Evolutionary conservation across 2,797 vertebrate species (phyloP), one percentile per base, ranked within the genome.

Genomic region (Threskiornis aethiopicus): DNA sequence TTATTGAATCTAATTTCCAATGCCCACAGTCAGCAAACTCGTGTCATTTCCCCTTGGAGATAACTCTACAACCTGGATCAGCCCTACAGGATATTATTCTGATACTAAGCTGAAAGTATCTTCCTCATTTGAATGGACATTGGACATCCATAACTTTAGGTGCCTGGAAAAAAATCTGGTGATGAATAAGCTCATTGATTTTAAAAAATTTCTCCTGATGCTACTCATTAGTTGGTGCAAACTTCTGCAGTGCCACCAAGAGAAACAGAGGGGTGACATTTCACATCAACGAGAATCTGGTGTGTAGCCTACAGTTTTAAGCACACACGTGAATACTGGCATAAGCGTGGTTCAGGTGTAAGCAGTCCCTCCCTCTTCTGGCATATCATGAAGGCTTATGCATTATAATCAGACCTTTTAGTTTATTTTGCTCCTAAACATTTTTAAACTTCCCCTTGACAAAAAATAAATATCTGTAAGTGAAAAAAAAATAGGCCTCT

Each of bases 1-100:
- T 52, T 84, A 64, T 24, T 88, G 73, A 82, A 72, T 76, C n/a
- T 62, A 25, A 79, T 93, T 94, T 86, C 70, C 62, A 92, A 20
- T 28, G 51, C 12, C 51, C n/a, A 82, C 15, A 82, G 66, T 76
- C 66, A 93, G 73, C 62, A 94, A 94, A 62, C 26, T 77, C 51
- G 55, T 55, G 6, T 47, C 55, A 37, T 64, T 77, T 83, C 86
- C 67, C 54, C 59, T 11, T 59, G 70, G 46, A 84, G 28, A 84
- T 11, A 79, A 52, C 59, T 62, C 52, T 87, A 25, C 24, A 70
- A 65, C 46, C 31, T 81, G 37, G 41, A 90, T 58, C 72, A 94
- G 51, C 29, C 77, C 69, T n/a, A n/a, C 2, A 1, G 11, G 25
- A 14, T 33, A 39, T 24, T 52, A 71, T 62, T 92, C 33, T 55